Base-by-base conservation (phyloP, 2,888 invertebrate genomes). In the Leptopterna dolabrata region DNA sequence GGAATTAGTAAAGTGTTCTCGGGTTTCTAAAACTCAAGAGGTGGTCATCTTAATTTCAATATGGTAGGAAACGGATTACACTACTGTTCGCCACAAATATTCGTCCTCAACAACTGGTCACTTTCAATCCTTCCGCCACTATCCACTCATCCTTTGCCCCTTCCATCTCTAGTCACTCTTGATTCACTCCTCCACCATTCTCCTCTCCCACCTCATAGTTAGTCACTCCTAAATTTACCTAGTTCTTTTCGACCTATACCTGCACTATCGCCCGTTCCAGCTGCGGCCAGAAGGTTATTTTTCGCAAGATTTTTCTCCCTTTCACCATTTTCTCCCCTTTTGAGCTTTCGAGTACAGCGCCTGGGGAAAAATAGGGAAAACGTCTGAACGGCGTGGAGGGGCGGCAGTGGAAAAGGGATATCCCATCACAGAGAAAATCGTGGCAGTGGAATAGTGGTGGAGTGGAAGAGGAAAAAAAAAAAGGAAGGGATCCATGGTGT, bases 271-370 rank as follows among this genome's bases (percentile, higher is more conserved):
- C 27, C 19, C 70, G 70, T 29, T n/a, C 36, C 73, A 16, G 24
- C 73, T 19, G 73, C 73, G 27, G 41, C 30, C 19, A 45, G 43
- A 43, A 27, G 47, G 78, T 45, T 43, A 78, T 45, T 78, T 78
- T 36, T 78, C 47, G 78, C 78, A 78, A 45, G 78, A 78, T 78
- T 78, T 78, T 45, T 36, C 55, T 27, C 27, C 47, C 51, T 55
- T 51, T 51, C 55, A 55, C 55, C 29, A 29, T 81, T 81, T 81
- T 81, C 81, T 81, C 81, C 81, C 51, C 81, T 51, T 81, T 81
- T 78, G 78, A 47, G 81, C 51, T 55, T 43, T 27, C 81, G 51
- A 81, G 81, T 43, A 45, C 78, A 43, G 45, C 45, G 41, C 45
- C 78, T n/a, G 45, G 45, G 13, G 78, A 78, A 78, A 78, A 78